Conservation (phyloP, 1,140 invertebrate species). For the Nasonia vitripennis region DNA sequence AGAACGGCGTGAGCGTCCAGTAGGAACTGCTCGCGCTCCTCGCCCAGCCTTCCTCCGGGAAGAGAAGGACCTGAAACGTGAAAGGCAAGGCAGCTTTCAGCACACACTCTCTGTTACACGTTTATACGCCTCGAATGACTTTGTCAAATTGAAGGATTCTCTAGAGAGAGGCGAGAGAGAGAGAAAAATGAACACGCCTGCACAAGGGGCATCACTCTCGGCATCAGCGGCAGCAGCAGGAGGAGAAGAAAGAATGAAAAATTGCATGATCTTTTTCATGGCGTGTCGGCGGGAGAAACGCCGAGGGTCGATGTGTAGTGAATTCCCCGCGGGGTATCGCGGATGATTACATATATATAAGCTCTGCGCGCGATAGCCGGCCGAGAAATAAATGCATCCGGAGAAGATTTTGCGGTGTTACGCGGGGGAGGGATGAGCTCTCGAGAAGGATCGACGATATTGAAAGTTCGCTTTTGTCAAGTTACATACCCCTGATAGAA, state of each 20-base stretch:
- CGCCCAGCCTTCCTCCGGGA: constrained; percentile 91
- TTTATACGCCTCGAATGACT: neutral
- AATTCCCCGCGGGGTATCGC: constrained; percentile 25
- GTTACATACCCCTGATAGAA: too few relatives aligned
- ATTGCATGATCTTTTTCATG: constrained; percentile 47
- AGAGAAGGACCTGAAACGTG: constrained; percentile 82
- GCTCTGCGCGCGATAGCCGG: neutral
- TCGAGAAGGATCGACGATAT: neutral
- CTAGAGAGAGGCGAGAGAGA: neutral
- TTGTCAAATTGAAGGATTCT: constrained; percentile 19
- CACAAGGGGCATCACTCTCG: constrained; percentile 17
- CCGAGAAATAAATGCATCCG: constrained; percentile 7
- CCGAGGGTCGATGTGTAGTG: constrained; percentile 2
- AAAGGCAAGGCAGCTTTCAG: constrained; percentile 23
- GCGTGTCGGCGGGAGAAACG: constrained; percentile 39
- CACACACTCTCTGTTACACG: neutral
- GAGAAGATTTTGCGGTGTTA: constrained; percentile 11
- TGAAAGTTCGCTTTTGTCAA: too few relatives aligned
- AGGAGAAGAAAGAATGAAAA: constrained; percentile 44
- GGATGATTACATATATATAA: neutral
- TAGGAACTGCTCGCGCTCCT: constrained; percentile 88
- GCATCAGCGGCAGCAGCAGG: neutral
- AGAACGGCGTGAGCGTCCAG: constrained; percentile 90
- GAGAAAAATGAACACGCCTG: constrained; percentile 49
- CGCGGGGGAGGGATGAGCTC: neutral